phyloP scores from a whole-genome alignment of 35 echinoderm and acorn worm species.

The Stichopus chloronotus region DNA sequence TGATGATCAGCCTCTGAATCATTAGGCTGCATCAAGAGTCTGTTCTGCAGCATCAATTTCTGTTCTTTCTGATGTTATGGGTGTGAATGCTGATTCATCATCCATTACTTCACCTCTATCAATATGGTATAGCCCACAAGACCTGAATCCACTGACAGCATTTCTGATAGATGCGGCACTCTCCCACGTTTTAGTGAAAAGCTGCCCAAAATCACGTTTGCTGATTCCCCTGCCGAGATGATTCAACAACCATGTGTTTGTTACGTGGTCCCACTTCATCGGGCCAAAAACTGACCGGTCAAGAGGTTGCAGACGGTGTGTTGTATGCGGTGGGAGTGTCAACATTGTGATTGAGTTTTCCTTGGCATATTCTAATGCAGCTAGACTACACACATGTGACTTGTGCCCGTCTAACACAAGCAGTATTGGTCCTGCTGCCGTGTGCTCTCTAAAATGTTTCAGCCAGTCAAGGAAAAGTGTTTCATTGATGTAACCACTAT shows the following conservation, averaged over 20 bases:
- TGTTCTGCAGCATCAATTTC: conserved; percentile 30
- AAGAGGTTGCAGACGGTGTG: conserved; percentile 51
- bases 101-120: conserved; percentile 44
- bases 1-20: not conserved
- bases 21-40: not conserved
- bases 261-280: not conserved
- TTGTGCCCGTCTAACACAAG: conserved; percentile 53
- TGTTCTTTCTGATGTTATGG: conserved; percentile 32
- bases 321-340: conserved; percentile 55
- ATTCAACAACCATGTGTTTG: not conserved
- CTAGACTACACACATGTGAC: conserved; percentile 37
- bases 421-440: conserved; percentile 22
- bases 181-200: conserved; percentile 28
- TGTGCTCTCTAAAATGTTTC: conserved; percentile 55
- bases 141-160: conserved; percentile 37
- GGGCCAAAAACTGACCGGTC: conserved; percentile 63
- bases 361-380: conserved; percentile 13
- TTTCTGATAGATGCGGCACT: conserved; percentile 33
- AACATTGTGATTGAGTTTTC: conserved; percentile 42
- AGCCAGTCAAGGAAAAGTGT: conserved; percentile 64
- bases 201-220: conserved; percentile 39
- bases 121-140: conserved; percentile 46
- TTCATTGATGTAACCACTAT: conserved; percentile 49
- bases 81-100: conserved; percentile 19
- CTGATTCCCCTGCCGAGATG: conserved; percentile 24